These are phyloP conservation scores for Sporophila hypoxantha DNA, from an alignment of 2,113 vertebrate genomes.

Conservation along the genomic window DNA sequence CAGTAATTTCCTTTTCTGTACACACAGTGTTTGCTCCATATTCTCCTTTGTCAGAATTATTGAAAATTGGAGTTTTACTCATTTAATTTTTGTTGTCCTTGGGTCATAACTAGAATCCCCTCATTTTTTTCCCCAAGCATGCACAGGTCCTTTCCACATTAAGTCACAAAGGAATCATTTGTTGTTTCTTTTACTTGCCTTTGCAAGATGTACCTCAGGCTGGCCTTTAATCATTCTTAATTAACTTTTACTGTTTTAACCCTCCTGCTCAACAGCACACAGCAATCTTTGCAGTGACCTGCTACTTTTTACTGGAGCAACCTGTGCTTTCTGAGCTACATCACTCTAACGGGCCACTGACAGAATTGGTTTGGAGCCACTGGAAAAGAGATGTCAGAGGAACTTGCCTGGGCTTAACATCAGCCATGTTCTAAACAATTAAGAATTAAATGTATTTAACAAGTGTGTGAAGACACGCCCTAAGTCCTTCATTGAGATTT, in stretches of 20 bases:
- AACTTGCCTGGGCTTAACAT: not conserved
- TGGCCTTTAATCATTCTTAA: not conserved
- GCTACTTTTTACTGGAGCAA: not conserved
- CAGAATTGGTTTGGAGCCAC: not conserved
- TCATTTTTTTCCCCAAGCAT: not conserved
- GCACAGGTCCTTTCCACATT: not conserved
- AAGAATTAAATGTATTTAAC: not conserved
- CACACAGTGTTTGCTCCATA: not conserved
- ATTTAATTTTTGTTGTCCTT: not conserved
- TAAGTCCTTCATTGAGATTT: not conserved
- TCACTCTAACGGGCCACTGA: not conserved
- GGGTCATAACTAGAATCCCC: not conserved
- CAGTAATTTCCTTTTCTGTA: conserved; percentile 15
- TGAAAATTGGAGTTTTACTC: not conserved
- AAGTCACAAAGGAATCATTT: not conserved
- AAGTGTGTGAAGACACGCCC: not conserved
- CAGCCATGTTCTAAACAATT: not conserved
- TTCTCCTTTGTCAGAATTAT: not conserved
- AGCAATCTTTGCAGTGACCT: not conserved
- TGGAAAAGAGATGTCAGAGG: not conserved
- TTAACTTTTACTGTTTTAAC: not conserved
- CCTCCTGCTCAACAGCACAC: not conserved
- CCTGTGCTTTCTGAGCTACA: not conserved
- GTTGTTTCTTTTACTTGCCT: not conserved
- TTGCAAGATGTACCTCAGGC: not conserved